Evolutionary conservation across 2,797 vertebrate genomes (phyloP), one percentile per base, ranked within the genome.

Genomic region (Buphagus erythrorhynchus): DNA sequence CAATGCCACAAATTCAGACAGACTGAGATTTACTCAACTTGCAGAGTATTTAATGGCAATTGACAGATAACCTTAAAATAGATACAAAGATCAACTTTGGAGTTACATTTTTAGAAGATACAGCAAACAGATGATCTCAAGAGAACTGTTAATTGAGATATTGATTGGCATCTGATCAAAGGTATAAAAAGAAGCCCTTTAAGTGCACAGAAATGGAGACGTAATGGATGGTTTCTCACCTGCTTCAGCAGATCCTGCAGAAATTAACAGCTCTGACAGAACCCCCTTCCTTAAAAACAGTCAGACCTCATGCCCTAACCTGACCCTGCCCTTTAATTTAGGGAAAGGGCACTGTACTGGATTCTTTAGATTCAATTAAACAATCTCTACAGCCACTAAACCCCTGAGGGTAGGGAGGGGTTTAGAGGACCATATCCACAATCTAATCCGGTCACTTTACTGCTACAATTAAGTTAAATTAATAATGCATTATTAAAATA

Each of bases 121-220:
- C 1, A 31, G 29, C 25, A 63, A 13, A 19, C 10, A 48, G 40
- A 59, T 46, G 71, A 79, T 42, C 38, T 74, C 66, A 66, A 42
- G 57, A 79, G 62, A 82, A 67, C 29, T n/a, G 20, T 31, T 91
- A 88, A 29, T 18, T 52, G 57, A 94, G 57, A 63, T 65, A 71
- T 45, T 52, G 18, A 40, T 33, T 57, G n/a, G 22, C 63, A 69
- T 19, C 26, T 42, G n/a, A 85, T 28, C 11, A 48, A 77, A 76
- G 55, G 46, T 38, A 38, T 59, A 40, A 73, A 80, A 66, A 69
- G 74, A 69, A 91, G 28, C 19, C 29, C n/a, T 80, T 69, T 14
- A 86, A 80, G 26, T 31, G 9, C 29, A 57, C 29, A 83, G 49
- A 93, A 91, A 76, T 7, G 1, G 93, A 79, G 61, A 86, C 0